These are phyloP conservation scores for Onychostruthus taczanowskii DNA, from an alignment of 2,113 vertebrate species.

Conservation along the genomic window DNA sequence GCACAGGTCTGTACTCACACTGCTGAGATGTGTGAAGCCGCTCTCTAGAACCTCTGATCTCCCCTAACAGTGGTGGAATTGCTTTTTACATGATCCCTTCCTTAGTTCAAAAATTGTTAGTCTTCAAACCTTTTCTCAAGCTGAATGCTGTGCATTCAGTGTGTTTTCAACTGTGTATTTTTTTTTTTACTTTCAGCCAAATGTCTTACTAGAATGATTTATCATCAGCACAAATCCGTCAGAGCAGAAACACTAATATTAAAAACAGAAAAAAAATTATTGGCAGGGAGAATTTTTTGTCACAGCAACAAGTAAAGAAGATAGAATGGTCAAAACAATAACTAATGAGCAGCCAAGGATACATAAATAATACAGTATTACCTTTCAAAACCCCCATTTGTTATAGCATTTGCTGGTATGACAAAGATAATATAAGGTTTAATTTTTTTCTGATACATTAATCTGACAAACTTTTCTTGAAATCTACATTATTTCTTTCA, in stretches of 20 bases:
- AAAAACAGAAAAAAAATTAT: neutral
- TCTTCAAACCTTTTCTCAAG: neutral
- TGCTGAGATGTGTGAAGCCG: neutral
- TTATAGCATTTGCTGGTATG: neutral
- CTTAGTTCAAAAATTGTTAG: neutral
- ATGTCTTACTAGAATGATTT: neutral
- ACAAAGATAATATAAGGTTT: neutral
- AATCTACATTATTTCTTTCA: neutral
- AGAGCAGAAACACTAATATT: neutral
- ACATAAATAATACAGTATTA: neutral
- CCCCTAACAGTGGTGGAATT: accelerated
- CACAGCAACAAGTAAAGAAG: neutral
- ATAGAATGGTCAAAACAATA: neutral
- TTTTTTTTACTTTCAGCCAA: neutral
- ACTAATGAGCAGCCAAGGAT: neutral
- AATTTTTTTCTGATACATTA: neutral
- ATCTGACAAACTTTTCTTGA: neutral
- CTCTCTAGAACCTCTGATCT: neutral
- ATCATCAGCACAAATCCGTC: neutral
- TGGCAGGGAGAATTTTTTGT: neutral
- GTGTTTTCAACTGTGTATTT: neutral
- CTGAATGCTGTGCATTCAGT: neutral
- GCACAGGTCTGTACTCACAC: neutral
- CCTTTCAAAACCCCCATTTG: neutral
- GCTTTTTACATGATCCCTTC: neutral